A percentile compares a stretch with the other conserved stretches of the same genome.
phyloP scores from a whole-genome alignment of 2,113 vertebrate species.

The Lipophrys pholis region DNA sequence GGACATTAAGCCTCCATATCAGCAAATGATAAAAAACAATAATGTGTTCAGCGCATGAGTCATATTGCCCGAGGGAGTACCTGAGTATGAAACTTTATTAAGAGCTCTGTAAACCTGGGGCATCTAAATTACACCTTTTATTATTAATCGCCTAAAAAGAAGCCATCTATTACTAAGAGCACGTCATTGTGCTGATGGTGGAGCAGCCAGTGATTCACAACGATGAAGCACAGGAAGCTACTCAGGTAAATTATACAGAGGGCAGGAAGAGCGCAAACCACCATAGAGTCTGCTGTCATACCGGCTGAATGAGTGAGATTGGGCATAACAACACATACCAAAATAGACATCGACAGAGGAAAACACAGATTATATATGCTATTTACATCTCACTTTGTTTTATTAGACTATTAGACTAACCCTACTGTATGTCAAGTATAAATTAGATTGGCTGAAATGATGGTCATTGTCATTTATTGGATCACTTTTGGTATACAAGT shows the following conservation, averaged over 20 bases:
- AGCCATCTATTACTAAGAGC: slow-evolving; percentile 68
- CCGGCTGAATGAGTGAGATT: slow-evolving; percentile 1
- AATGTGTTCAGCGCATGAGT: slow-evolving; percentile 63
- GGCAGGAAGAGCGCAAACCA: slow-evolving; percentile 57
- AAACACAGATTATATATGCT: too few relatives aligned
- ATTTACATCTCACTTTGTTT: too few relatives aligned
- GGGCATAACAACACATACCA: neutral
- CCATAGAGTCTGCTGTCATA: slow-evolving; percentile 41
- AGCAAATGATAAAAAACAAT: slow-evolving; percentile 47
- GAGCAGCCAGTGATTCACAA: slow-evolving; percentile 71
- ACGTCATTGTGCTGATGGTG: slow-evolving; percentile 69
- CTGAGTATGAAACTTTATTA: slow-evolving; percentile 73
- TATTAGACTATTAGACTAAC: too few relatives aligned
- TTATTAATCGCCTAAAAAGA: slow-evolving; percentile 78
- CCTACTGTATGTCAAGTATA: too few relatives aligned
- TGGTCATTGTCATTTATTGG: too few relatives aligned
- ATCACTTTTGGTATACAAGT: too few relatives aligned
- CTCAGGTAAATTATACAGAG: slow-evolving; percentile 59
- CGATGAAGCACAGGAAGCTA: slow-evolving; percentile 63
- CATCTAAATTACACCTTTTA: slow-evolving; percentile 78
- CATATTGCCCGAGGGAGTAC: slow-evolving; percentile 61
- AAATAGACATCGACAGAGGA: neutral
- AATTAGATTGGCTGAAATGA: too few relatives aligned
- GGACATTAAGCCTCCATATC: slow-evolving; percentile 17
- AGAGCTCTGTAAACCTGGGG: slow-evolving; percentile 64